phyloP scores from a whole-genome alignment of 2,888 invertebrate genomes.

The Eilema sororculum region DNA sequence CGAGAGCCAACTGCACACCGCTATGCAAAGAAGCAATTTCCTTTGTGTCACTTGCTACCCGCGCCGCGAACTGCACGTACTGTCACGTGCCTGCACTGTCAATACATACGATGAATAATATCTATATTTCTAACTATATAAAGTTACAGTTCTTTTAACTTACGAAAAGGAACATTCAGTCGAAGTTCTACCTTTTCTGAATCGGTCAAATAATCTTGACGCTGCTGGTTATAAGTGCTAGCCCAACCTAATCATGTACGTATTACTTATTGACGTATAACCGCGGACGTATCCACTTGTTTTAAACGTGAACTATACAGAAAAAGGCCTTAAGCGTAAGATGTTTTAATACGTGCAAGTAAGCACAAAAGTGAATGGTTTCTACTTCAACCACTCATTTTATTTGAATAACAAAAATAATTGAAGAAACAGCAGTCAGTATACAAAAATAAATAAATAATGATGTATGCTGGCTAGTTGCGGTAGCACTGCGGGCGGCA shows the following conservation, averaged over 20 bases:
- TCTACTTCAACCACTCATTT: neutral
- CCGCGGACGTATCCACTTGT: too few species aligned
- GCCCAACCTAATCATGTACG: too few species aligned
- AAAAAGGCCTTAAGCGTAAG: too few species aligned
- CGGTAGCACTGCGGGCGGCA: neutral
- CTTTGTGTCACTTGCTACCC: conserved; percentile 60
- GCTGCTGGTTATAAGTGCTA: too few species aligned
- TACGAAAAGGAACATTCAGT: neutral
- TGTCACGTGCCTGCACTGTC: conserved; percentile 40
- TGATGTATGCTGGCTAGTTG: neutral
- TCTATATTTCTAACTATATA: conserved; percentile 27
- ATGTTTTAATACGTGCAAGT: too few species aligned
- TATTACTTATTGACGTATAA: too few species aligned
- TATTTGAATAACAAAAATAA: neutral
- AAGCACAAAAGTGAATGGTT: neutral
- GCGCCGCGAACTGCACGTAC: conserved; percentile 39
- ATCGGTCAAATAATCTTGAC: too few species aligned
- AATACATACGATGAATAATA: conserved; percentile 39
- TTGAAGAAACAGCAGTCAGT: neutral
- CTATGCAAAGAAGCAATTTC: conserved; percentile 62
- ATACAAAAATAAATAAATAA: neutral
- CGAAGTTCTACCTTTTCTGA: too few species aligned
- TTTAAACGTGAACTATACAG: too few species aligned
- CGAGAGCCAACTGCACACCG: conserved; percentile 36
- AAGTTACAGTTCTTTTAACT: conserved; percentile 3